phyloP scores from a whole-genome alignment of 2,888 invertebrate species.

The Pomacea canaliculata region DNA sequence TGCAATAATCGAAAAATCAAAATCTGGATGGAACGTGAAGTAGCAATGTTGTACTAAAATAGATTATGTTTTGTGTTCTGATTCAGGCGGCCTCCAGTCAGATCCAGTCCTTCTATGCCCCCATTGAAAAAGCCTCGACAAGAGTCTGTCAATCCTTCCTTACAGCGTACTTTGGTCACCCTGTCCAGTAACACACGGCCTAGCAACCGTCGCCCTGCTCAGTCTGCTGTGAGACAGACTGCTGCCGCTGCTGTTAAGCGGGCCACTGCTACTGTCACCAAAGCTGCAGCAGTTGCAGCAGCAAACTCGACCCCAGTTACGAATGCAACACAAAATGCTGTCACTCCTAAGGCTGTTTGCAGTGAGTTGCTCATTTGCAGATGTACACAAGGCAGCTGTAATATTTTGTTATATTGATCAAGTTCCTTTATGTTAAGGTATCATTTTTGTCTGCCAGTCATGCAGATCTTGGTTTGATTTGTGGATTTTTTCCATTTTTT shows the following conservation, averaged over 20 bases:
- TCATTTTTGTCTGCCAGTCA: too few species aligned
- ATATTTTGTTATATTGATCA: too few species aligned
- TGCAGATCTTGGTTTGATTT: too few species aligned
- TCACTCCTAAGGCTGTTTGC: slow-evolving; percentile 5
- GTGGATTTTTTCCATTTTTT: too few species aligned
- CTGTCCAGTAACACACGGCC: slow-evolving; percentile 19
- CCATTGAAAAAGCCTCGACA: slow-evolving; percentile 18
- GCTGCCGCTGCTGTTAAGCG: slow-evolving; percentile 28
- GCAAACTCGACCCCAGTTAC: not conserved
- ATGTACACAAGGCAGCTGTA: too few species aligned
- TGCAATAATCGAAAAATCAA: too few species aligned
- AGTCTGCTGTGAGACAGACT: slow-evolving; percentile 7
- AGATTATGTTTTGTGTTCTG: not conserved
- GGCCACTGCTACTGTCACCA: slow-evolving; percentile 25
- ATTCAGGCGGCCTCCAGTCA: slow-evolving; percentile 6
- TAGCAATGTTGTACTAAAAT: too few species aligned
- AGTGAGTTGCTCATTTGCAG: not conserved
- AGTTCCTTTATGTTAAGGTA: too few species aligned
- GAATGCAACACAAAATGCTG: not conserved
- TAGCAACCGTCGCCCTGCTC: not conserved
- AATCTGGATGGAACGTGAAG: too few species aligned
- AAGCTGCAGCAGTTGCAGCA: slow-evolving; percentile 11
- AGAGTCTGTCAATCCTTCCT: slow-evolving; percentile 29
- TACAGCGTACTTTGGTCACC: slow-evolving; percentile 39
- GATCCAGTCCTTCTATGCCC: slow-evolving; percentile 9